Evolutionary conservation across 2,113 vertebrate genomes (phyloP).

Genomic region (Shinisaurus crocodilurus): DNA sequence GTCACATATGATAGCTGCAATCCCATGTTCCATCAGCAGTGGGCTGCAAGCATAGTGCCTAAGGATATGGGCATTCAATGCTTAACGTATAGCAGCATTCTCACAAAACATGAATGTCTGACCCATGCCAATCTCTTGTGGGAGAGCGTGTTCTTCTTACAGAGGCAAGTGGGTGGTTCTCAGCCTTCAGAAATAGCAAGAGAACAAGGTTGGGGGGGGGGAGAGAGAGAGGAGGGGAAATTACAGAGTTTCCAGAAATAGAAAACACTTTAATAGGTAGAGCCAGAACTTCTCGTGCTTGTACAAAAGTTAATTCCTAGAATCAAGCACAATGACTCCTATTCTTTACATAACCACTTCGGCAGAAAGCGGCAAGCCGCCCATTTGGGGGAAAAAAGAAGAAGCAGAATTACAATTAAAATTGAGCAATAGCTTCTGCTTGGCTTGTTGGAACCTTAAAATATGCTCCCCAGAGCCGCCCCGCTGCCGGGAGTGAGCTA

Average conservation of each 20-base stretch:
- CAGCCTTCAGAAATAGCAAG: constrained; percentile 54
- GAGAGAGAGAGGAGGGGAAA: constrained; percentile 49
- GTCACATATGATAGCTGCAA: too few species aligned
- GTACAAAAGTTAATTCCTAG: constrained; percentile 61
- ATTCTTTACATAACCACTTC: constrained; percentile 53
- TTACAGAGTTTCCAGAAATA: constrained; percentile 67
- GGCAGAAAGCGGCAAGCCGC: constrained; percentile 50
- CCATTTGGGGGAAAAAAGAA: constrained; percentile 33
- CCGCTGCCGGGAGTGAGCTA: neutral
- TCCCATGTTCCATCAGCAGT: too few species aligned
- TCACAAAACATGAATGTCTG: neutral
- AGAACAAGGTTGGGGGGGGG: constrained; percentile 46
- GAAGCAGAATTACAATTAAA: constrained; percentile 59
- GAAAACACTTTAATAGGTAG: constrained; percentile 51
- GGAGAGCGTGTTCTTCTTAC: constrained; percentile 52
- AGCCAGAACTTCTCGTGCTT: constrained; percentile 49
- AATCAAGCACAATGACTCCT: constrained; percentile 38
- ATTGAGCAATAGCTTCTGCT: constrained; percentile 31
- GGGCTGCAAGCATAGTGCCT: neutral
- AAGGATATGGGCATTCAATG: neutral
- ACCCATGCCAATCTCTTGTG: constrained; percentile 38
- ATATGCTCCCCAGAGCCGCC: constrained; percentile 25
- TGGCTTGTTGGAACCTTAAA: constrained; percentile 61
- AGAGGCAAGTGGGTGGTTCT: constrained; percentile 67
- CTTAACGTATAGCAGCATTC: neutral